Percentiles rank a stretch among this genome's conserved stretches.
phyloP scores from a whole-genome alignment of 2,797 vertebrate genomes.

The Chloroceryle amazona region DNA sequence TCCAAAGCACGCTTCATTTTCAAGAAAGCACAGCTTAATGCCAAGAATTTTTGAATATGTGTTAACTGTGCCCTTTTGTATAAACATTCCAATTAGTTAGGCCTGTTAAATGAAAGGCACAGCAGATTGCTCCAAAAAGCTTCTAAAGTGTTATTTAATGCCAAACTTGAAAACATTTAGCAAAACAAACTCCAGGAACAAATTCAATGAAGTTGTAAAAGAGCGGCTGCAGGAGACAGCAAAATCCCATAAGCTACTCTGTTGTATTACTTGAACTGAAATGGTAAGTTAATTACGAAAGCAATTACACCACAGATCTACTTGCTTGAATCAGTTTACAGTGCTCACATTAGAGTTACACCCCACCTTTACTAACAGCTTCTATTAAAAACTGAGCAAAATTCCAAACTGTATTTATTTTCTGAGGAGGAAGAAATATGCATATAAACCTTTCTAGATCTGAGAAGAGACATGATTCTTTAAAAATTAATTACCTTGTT shows the following conservation, averaged over 20 bases:
- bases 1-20: neutral
- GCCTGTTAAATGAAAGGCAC: neutral
- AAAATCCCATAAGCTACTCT: neutral
- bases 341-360: neutral
- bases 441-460: neutral
- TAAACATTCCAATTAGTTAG: neutral
- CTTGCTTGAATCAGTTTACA: neutral
- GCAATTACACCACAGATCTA: neutral
- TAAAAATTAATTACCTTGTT: neutral
- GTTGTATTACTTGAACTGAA: neutral
- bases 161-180: neutral
- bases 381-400: neutral
- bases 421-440: neutral
- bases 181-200: neutral
- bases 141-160: neutral
- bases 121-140: neutral
- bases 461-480: neutral
- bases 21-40: constrained; percentile 3
- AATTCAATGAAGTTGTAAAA: neutral
- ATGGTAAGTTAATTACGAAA: neutral
- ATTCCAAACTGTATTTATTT: neutral
- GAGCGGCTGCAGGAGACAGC: neutral
- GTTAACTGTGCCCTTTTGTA: neutral
- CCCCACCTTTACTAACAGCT: neutral
- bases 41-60: constrained; percentile 12